A percentile compares a stretch with the other conserved stretches of the same genome.
Conservation (phyloP, 2,113 vertebrate genomes). For the Aplodontia rufa region DNA sequence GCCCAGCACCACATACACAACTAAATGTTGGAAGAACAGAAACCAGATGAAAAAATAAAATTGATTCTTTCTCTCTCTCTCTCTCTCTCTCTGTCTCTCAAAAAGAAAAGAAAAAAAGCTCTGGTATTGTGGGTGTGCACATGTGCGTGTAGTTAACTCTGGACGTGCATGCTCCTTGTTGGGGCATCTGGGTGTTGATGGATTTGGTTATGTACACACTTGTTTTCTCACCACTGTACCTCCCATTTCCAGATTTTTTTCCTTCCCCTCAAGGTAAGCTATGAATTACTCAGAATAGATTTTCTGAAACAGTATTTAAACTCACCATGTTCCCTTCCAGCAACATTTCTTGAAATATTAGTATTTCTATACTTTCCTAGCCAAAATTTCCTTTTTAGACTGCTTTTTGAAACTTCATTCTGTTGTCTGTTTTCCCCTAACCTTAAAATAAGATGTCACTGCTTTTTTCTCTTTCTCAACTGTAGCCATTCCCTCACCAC, state of each 20-base stretch:
- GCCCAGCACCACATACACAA: no score
- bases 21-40: no score
- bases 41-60: no score
- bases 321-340: background rate
- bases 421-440: background rate
- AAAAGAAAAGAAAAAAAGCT: background rate
- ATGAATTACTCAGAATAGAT: conserved; percentile 11
- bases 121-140: no score
- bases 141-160: background rate
- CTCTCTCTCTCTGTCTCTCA: no score
- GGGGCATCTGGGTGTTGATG: background rate
- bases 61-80: no score
- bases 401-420: background rate
- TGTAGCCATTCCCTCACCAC: background rate
- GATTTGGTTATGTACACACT: background rate
- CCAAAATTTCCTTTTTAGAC: background rate
- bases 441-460: background rate
- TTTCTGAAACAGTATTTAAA: conserved; percentile 21
- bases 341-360: conserved; percentile 19
- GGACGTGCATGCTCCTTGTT: background rate
- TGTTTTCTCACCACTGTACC: background rate
- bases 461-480: background rate
- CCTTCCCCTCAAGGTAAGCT: conserved; percentile 42
- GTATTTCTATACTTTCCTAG: background rate
- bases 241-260: conserved; percentile 14